A percentile compares a stretch with the other conserved stretches of the same genome.
phyloP scores from a whole-genome alignment of 2,888 invertebrate species.

The Serrognathus titanus region DNA sequence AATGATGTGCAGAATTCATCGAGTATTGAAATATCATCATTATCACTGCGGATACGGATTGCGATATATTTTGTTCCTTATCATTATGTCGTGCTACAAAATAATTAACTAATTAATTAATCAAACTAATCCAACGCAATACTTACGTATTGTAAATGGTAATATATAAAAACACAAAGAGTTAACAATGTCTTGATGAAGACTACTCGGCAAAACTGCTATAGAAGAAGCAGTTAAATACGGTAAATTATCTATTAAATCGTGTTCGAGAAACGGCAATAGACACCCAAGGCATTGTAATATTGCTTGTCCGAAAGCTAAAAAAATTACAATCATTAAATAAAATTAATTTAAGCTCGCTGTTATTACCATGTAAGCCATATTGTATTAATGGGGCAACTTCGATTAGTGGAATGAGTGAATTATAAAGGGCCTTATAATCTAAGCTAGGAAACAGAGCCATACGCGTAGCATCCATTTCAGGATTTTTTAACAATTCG shows the following conservation, averaged over 20 bases:
- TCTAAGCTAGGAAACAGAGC: conserved; percentile 93
- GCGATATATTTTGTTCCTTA: conserved; percentile 75
- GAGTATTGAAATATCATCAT: conserved; percentile 98
- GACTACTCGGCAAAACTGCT: conserved; percentile 81
- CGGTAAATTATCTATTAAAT: conserved; percentile 92
- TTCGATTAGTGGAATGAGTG: conserved; percentile 85
- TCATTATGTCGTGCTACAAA: conserved; percentile 65
- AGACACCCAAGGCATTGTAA: conserved; percentile 92
- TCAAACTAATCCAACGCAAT: not conserved
- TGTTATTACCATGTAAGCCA: conserved; percentile 71
- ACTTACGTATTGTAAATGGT: conserved; percentile 91
- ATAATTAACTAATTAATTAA: not conserved
- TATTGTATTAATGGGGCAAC: conserved; percentile 89
- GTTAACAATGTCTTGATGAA: conserved; percentile 94
- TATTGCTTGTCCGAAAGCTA: conserved; percentile 90
- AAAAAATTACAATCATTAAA: conserved; percentile 31
- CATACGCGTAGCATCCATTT: conserved; percentile 82
- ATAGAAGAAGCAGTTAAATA: conserved; percentile 92
- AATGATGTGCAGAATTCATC: conserved; percentile 91
- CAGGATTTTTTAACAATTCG: conserved; percentile 84
- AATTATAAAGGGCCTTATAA: conserved; percentile 93
- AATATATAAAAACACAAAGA: conserved; percentile 92
- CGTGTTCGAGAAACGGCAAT: conserved; percentile 93
- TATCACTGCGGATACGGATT: conserved; percentile 87
- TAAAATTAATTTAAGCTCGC: not conserved